A percentile compares a stretch with the other conserved stretches of the same genome.
Conservation (phyloP, 2,888 invertebrate genomes). For the Polyploca ridens region DNA sequence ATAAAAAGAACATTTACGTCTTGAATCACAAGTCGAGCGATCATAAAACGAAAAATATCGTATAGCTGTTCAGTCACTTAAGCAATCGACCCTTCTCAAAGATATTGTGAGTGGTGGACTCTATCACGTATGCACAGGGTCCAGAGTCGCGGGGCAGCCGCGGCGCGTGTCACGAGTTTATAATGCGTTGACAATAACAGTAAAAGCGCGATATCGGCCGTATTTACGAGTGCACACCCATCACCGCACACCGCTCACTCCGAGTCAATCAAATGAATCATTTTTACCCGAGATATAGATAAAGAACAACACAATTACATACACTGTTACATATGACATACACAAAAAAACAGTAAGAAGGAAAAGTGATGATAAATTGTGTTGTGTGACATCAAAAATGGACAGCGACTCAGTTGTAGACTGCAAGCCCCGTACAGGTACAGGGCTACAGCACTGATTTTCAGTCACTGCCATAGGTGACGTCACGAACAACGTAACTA, state of each 20-base stretch:
- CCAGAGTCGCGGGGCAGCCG: slow-evolving; percentile 3
- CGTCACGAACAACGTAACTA: no score
- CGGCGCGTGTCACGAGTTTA: slow-evolving; percentile 14
- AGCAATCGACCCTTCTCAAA: background rate
- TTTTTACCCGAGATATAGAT: no score
- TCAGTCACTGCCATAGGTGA: no score
- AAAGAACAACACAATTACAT: no score
- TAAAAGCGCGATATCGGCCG: slow-evolving; percentile 16
- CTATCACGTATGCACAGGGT: background rate
- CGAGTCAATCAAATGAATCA: background rate
- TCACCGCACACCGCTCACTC: background rate
- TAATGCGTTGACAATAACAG: slow-evolving; percentile 21
- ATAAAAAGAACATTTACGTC: slow-evolving; percentile 16
- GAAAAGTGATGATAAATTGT: no score
- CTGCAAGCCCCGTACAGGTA: no score
- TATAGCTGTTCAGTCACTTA: slow-evolving; percentile 7
- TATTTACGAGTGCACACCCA: slow-evolving; percentile 8
- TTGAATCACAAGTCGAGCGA: slow-evolving; percentile 16
- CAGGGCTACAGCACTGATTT: no score
- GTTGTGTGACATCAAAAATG: no score
- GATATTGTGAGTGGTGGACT: background rate
- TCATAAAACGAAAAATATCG: slow-evolving; percentile 16
- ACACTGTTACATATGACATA: no score
- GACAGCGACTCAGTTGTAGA: no score
- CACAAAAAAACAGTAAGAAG: no score